phyloP scores from a whole-genome alignment of 1,140 invertebrate genomes.

The Alviniconcha marisindica region DNA sequence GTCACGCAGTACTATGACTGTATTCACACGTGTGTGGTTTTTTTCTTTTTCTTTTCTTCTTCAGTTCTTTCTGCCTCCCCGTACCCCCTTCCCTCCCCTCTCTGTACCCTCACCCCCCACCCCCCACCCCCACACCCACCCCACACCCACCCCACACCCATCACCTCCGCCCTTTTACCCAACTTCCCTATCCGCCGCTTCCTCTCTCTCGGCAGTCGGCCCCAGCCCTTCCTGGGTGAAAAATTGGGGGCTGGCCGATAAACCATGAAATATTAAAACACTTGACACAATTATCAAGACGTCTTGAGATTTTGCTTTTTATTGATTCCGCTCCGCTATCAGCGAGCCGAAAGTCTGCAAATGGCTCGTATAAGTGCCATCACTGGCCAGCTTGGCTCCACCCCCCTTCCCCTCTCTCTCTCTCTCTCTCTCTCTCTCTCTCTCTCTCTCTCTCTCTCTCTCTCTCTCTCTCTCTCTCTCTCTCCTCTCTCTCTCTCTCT shows the following conservation, averaged over 20 bases:
- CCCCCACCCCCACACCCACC: neutral
- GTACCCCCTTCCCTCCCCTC: too few species aligned
- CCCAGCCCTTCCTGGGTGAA: neutral
- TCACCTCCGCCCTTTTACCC: too few species aligned
- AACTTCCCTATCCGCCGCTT: too few species aligned
- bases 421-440: neutral
- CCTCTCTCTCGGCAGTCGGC: neutral
- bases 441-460: neutral
- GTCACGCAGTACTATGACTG: too few species aligned
- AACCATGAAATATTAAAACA: constrained; percentile 20
- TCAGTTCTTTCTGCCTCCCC: too few species aligned
- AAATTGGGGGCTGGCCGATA: neutral
- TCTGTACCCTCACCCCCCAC: neutral
- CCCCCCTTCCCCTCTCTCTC: neutral
- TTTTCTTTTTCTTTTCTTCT: too few species aligned
- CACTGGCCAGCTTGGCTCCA: neutral
- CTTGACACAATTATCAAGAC: constrained; percentile 5
- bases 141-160: too few species aligned
- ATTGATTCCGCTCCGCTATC: neutral
- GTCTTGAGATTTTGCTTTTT: constrained; percentile 4
- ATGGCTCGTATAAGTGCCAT: constrained; percentile 13
- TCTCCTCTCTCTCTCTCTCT: neutral
- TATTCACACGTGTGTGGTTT: too few species aligned
- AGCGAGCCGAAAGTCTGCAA: neutral
- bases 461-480: neutral